These are phyloP conservation scores for Epizoanthus rinbou DNA, from an alignment of 92 coral and sea anemone species.

Conservation along the genomic window DNA sequence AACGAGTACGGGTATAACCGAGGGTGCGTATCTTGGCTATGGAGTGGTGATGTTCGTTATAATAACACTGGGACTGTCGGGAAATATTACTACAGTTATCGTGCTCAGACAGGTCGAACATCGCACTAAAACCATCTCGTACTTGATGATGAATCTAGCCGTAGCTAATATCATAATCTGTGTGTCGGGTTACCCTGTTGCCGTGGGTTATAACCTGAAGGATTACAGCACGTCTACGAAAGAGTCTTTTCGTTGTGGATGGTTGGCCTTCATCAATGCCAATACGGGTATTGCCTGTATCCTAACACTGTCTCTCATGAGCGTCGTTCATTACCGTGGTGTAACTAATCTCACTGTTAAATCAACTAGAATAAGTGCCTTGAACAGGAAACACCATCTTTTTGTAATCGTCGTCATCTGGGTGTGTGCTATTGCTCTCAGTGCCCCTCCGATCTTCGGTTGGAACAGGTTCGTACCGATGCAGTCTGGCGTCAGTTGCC, in stretches of 20 bases:
- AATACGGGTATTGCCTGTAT: slow-evolving; percentile 51
- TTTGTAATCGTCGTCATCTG: too few species aligned
- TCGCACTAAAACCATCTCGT: slow-evolving; percentile 36
- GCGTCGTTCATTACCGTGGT: slow-evolving; percentile 12
- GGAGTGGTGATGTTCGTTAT: slow-evolving; percentile 48
- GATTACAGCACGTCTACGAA: neutral
- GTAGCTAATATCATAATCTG: slow-evolving; percentile 54
- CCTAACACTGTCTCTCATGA: slow-evolving; percentile 46
- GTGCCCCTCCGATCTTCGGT: slow-evolving; percentile 52
- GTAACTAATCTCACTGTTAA: neutral
- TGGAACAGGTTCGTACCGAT: slow-evolving; percentile 54
- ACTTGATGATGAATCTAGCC: slow-evolving; percentile 60
- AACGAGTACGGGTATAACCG: neutral
- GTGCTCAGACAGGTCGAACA: slow-evolving; percentile 44
- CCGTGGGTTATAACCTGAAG: slow-evolving; percentile 32
- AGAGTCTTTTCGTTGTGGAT: slow-evolving; percentile 30
- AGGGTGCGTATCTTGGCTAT: slow-evolving; percentile 39
- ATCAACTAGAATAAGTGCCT: too few species aligned
- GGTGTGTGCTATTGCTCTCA: too few species aligned
- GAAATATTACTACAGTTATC: slow-evolving; percentile 45
- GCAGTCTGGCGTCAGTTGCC: slow-evolving; percentile 44
- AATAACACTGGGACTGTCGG: slow-evolving; percentile 43
- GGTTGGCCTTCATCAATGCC: slow-evolving; percentile 53
- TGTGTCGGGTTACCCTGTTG: slow-evolving; percentile 48
- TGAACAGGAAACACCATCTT: too few species aligned